Evolutionary conservation across 1,140 invertebrate genomes (phyloP), one percentile per base, ranked within the genome.

Genomic region (Ladona fulva): DNA sequence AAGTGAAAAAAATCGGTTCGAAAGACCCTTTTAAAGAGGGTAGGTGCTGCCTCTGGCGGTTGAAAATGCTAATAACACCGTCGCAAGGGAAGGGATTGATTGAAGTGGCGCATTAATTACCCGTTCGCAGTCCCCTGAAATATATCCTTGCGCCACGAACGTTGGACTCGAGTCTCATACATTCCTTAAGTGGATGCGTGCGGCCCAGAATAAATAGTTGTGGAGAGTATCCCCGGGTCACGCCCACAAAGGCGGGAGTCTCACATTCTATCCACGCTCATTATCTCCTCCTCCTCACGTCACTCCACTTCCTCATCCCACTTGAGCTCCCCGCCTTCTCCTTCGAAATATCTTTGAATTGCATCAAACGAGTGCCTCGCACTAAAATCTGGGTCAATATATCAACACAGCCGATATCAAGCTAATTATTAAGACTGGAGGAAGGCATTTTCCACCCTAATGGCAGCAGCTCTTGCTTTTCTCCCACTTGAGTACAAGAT

Each of bases 121-220:
- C 5, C 52, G 52, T 22, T 66, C 5, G 52, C 3, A 66, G 52
- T 22, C 52, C 14, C 12, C 16, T 66, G 52, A 66, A 66, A 66
- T 66, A 66, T 66, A 66, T 12, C n/a, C 44, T 52, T 10, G 10
- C 10, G 19, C 44, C 52, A 66, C 52, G 52, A 66, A 66, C 52
- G 1, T 22, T 66, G 16, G 52, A 16, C 52, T 11, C 44, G 44
- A 52, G 44, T 52, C 44, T 66, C 14, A 22, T 66, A 12, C 52
- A 66, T 66, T 66, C n/a, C 52, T 66, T 66, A 66, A 66, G 52
- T 66, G 52, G 52, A 66, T 66, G 52, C 52, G 52, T 66, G 52
- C 52, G 16, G n/a, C 52, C 16, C n/a, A 3, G 52, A 66, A 66
- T 66, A 66, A 19, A 66, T 66, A 66, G 52, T 12, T 66, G 52